Base-by-base conservation (phyloP, 2,797 vertebrate genomes). In the Epinephelus malabaricus region DNA sequence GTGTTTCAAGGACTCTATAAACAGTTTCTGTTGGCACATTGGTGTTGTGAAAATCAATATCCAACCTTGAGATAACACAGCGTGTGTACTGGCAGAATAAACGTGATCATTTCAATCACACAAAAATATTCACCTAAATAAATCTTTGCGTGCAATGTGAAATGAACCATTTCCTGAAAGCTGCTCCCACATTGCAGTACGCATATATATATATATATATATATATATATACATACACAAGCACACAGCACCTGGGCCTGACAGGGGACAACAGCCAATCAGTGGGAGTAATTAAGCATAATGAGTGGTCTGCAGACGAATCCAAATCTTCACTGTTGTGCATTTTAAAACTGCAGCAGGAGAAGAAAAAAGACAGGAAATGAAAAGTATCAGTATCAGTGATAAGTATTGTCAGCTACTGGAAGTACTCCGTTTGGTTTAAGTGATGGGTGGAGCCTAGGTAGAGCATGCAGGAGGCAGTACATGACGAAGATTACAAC, bases 281-380 rank as follows among this genome's bases (percentile, higher is more conserved):
- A 74, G 58, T 68, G 63, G 67, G 78, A 64, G 81, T 73, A 84
- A 81, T 90, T 83, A 72, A 51, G 47, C 65, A 46, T 87, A 84
- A 85, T 80, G 63, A 89, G 54, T 7, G 6, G 50, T 61, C 53
- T 77, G 80, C 23, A n/a, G 63, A 68, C 14, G 23, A 80, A 75
- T 85, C 9, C 2, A 85, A 79, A 79, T 62, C 61, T 61, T 68
- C 11, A 2, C 38, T 76, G 58, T 47, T 69, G 78, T 61, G 63
- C 86, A 81, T 86, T 78, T 74, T 40, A 47, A 79, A 27, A 82
- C 21, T 17, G 45, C 76, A 73, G 51, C 55, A 60, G 4, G 40
- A 45, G 45, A 55, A 43, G 18, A 55, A 17, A 40, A 34, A 18
- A 38, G 67, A 55, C 15, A 76, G 14, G 59, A 25, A 43, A 49